These are phyloP conservation scores for Gorsachius magnificus DNA, from an alignment of 2,797 vertebrate species.

Conservation along the genomic window DNA sequence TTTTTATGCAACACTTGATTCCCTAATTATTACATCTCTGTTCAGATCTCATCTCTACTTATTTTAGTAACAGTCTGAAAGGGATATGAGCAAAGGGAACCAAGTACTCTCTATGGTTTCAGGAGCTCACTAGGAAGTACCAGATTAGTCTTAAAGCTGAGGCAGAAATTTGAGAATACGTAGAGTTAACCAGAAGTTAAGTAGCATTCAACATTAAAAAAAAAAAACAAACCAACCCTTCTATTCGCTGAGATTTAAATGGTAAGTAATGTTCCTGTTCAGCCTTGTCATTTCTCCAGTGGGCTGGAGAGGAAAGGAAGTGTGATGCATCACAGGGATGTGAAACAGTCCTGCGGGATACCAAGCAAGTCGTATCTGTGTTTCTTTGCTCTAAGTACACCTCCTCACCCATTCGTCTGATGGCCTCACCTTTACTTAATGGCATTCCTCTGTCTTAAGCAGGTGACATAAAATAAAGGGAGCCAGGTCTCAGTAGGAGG, in stretches of 20 bases:
- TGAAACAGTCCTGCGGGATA: background rate
- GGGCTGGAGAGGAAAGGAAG: slow-evolving; percentile 10
- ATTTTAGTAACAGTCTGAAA: background rate
- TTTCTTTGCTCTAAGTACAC: background rate
- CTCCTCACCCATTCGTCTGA: background rate
- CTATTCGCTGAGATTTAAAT: background rate
- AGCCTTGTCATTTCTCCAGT: background rate
- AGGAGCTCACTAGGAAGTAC: background rate
- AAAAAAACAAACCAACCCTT: background rate
- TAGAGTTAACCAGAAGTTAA: background rate
- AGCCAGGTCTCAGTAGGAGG: background rate
- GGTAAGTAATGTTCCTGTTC: background rate
- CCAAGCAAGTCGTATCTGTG: background rate
- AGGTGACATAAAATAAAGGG: background rate
- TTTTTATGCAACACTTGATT: background rate
- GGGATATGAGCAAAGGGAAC: background rate
- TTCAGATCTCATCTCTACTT: background rate
- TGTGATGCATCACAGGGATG: background rate
- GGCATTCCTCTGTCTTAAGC: background rate
- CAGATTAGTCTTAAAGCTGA: background rate
- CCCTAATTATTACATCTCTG: background rate
- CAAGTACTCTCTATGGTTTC: background rate
- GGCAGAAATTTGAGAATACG: background rate
- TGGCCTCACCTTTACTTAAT: background rate
- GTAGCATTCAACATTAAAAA: background rate